Evolutionary conservation across 23 tunicate genomes (phyloP).

Genomic region (Trididemnum clinides): DNA sequence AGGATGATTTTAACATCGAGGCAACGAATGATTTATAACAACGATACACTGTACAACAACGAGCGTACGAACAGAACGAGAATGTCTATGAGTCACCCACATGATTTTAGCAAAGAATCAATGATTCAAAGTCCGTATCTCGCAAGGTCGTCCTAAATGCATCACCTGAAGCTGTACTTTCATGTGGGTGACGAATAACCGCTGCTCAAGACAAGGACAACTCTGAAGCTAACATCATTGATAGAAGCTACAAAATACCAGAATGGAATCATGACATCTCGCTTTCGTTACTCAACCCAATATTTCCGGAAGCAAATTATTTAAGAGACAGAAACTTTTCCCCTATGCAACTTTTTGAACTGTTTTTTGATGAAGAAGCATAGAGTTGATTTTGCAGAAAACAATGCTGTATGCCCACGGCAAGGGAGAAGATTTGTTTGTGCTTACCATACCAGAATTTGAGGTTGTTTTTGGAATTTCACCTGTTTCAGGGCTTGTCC

Average conservation of each 20-base stretch:
- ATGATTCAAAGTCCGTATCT: too few species aligned
- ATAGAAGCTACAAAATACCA: background rate
- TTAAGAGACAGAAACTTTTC: background rate
- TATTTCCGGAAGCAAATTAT: conserved; percentile 25
- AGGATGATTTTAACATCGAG: too few species aligned
- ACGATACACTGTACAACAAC: too few species aligned
- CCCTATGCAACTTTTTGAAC: conserved; percentile 3
- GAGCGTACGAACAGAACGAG: too few species aligned
- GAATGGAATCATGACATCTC: background rate
- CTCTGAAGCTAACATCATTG: background rate
- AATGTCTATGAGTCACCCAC: too few species aligned
- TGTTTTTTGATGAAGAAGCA: conserved; percentile 12
- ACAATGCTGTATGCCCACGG: conserved; percentile 1
- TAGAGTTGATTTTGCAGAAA: background rate
- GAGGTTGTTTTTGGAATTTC: conserved; percentile 11
- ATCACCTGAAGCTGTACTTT: background rate
- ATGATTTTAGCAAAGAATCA: too few species aligned
- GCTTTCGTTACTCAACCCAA: background rate
- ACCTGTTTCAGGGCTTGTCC: conserved; percentile 25
- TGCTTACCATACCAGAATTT: background rate
- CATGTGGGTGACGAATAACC: conserved; percentile 1
- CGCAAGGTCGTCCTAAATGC: too few species aligned
- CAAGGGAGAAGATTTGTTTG: background rate
- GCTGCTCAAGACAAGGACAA: background rate
- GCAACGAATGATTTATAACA: too few species aligned